Evolutionary conservation across 1,140 invertebrate genomes (phyloP).

Genomic region (Pseudomyrmex dendroicus): DNA sequence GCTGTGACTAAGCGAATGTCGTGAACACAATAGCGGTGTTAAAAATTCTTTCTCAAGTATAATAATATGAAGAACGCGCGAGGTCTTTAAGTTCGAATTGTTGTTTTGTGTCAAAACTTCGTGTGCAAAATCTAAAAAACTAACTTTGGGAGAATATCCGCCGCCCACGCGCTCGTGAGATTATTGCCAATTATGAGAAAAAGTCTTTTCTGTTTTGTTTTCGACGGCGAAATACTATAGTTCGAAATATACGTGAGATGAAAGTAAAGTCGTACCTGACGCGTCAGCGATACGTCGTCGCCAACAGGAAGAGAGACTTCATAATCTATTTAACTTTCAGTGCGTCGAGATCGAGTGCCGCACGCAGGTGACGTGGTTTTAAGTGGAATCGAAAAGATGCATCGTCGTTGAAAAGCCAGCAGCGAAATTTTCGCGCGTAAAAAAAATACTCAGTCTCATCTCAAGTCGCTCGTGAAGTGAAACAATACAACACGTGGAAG

Average conservation of each 20-base stretch:
- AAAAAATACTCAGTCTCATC: background rate
- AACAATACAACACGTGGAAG: background rate
- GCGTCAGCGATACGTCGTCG: background rate
- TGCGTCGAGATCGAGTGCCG: background rate
- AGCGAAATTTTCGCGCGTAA: constrained; percentile 29
- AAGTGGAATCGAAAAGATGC: constrained; percentile 47
- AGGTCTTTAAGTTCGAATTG: no score
- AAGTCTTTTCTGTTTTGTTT: background rate
- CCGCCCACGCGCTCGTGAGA: background rate
- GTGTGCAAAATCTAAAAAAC: background rate
- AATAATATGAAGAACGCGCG: no score
- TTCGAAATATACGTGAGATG: background rate
- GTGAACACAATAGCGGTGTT: background rate
- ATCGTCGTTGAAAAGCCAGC: constrained; percentile 20
- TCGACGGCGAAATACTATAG: background rate
- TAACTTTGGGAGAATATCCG: background rate
- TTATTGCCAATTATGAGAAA: background rate
- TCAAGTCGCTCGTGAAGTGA: background rate
- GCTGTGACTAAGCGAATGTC: background rate
- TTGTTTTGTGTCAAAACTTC: no score
- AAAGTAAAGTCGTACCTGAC: background rate
- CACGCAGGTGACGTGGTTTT: constrained; percentile 16
- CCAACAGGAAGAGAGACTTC: background rate
- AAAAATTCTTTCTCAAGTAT: background rate
- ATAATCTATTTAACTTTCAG: constrained; percentile 56